phyloP scores from a whole-genome alignment of 1,140 invertebrate genomes.

The Sarcophaga bullata region DNA sequence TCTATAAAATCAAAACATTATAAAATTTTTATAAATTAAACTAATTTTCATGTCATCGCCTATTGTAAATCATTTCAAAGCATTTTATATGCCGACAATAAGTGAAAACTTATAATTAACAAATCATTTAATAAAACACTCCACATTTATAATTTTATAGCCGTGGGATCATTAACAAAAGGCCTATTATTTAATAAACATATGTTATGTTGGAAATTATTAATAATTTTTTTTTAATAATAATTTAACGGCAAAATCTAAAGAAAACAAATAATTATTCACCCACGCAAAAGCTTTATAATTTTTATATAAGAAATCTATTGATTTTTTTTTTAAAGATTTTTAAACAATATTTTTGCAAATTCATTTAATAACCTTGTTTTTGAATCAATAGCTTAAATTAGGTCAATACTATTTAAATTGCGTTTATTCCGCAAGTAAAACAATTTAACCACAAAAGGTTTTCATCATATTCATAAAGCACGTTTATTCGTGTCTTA shows the following conservation, averaged over 20 bases:
- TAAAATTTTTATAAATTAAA: no score
- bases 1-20: no score
- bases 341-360: no score
- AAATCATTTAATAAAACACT: not conserved
- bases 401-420: not conserved
- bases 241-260: no score
- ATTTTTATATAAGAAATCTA: not conserved
- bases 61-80: no score
- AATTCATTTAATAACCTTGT: not conserved
- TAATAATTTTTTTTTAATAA: no score
- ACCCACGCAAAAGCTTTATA: no score
- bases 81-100: not conserved
- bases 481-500: not conserved
- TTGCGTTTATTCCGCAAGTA: not conserved
- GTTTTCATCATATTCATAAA: not conserved
- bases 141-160: not conserved
- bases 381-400: not conserved
- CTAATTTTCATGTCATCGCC: no score
- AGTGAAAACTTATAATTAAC: not conserved
- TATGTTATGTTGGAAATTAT: not conserved
- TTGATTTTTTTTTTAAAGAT: not conserved
- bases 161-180: not conserved
- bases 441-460: not conserved
- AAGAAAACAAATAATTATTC: no score
- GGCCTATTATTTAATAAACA: slow-evolving; percentile 2